These are phyloP conservation scores for Plotosus lineatus DNA, from an alignment of 2,113 vertebrate species.

Conservation along the genomic window DNA sequence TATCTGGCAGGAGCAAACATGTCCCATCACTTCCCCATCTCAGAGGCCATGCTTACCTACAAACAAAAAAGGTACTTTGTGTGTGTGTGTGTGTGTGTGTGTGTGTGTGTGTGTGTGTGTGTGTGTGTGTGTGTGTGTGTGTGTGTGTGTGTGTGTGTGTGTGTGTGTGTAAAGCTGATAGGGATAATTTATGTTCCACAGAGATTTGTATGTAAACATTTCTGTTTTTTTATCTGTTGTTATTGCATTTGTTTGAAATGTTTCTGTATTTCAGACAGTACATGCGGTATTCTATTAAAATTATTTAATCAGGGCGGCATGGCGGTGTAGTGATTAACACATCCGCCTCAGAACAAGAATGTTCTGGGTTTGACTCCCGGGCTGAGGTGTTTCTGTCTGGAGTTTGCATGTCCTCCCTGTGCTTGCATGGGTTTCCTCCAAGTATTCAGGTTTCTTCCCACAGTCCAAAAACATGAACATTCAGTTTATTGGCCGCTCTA, in stretches of 20 bases:
- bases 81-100: constrained; percentile 7
- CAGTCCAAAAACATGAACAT: too few species aligned
- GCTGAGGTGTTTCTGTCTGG: too few species aligned
- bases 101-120: constrained; percentile 13
- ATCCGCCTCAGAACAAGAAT: too few species aligned
- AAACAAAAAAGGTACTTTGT: constrained; percentile 69
- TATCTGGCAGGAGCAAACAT: constrained; percentile 73
- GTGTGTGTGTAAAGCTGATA: neutral
- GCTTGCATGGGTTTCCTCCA: too few species aligned
- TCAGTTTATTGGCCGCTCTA: too few species aligned
- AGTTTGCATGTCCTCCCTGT: too few species aligned
- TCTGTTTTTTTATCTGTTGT: constrained; percentile 3
- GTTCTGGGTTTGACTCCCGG: too few species aligned
- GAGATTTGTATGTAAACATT: neutral
- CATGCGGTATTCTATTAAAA: too few species aligned
- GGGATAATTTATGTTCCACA: neutral
- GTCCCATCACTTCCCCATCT: constrained; percentile 81
- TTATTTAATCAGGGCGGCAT: too few species aligned
- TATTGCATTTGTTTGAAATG: neutral
- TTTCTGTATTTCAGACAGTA: neutral
- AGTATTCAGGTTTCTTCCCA: too few species aligned
- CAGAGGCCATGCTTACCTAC: constrained; percentile 84
- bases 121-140: neutral
- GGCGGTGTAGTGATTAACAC: too few species aligned
- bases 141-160: constrained; percentile 10